phyloP scores from a whole-genome alignment of 2,113 vertebrate species.

The Nannospalax galili region DNA sequence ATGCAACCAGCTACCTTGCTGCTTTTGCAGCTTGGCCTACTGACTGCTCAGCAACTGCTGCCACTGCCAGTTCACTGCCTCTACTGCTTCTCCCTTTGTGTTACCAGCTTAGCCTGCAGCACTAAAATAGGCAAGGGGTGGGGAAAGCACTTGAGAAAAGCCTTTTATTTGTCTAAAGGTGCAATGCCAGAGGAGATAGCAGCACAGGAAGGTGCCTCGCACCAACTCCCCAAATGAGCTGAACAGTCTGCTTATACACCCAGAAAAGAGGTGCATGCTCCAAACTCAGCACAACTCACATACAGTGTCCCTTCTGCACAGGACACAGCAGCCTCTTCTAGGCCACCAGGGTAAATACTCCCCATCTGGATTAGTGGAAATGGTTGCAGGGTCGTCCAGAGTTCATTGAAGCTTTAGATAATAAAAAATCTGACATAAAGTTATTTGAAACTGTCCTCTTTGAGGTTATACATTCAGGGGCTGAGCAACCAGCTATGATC shows the following conservation, averaged over 20 bases:
- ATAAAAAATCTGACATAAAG: background rate
- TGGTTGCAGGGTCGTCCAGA: background rate
- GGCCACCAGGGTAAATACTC: background rate
- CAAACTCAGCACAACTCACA: background rate
- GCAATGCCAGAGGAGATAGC: background rate
- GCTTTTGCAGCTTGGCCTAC: background rate
- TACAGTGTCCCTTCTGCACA: background rate
- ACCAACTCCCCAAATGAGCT: background rate
- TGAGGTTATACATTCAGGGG: background rate
- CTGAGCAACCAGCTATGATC: background rate
- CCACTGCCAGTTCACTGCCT: background rate
- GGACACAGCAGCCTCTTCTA: background rate
- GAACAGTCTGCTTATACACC: background rate
- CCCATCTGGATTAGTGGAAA: background rate
- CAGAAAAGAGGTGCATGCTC: background rate
- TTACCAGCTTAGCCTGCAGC: background rate
- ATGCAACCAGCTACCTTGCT: background rate
- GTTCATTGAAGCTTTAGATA: background rate
- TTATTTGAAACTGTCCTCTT: background rate
- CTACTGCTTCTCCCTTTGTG: background rate
- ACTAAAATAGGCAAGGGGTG: background rate
- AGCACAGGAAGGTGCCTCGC: background rate
- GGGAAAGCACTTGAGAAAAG: background rate
- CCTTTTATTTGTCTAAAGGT: background rate
- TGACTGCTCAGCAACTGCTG: background rate